Evolutionary conservation across 2,797 vertebrate genomes (phyloP).

Genomic region (Clarias platycephalus): DNA sequence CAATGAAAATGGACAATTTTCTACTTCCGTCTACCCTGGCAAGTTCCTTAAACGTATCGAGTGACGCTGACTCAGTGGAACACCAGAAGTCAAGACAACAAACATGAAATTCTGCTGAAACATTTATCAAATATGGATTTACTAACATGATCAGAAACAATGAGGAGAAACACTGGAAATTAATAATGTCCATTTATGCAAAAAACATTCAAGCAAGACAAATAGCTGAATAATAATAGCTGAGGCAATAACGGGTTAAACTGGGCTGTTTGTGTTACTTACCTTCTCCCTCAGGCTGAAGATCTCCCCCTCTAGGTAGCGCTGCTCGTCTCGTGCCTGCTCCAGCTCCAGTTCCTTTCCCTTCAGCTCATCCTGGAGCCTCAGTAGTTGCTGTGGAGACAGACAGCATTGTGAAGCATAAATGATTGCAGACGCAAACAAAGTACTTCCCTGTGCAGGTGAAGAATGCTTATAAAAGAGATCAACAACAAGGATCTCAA

Average conservation of each 20-base stretch:
- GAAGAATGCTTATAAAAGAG: conserved; percentile 22
- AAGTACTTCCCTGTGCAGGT: conserved; percentile 22
- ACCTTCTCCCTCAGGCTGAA: conserved; percentile 86
- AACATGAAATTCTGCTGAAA: not conserved
- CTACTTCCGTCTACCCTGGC: not conserved
- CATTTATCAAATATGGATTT: not conserved
- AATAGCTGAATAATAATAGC: not conserved
- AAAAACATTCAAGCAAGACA: not conserved
- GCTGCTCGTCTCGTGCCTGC: conserved; percentile 86
- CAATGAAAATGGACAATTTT: not conserved
- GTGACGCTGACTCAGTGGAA: not conserved
- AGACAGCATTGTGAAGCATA: conserved; percentile 42
- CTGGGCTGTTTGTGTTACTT: conserved; percentile 31
- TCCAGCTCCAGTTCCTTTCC: conserved; percentile 88
- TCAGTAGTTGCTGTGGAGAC: conserved; percentile 83
- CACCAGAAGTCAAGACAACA: not conserved
- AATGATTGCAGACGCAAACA: conserved; percentile 23
- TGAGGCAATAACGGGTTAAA: not conserved
- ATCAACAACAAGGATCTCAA: conserved; percentile 31
- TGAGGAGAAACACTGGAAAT: not conserved
- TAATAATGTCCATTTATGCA: not conserved
- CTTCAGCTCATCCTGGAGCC: conserved; percentile 87
- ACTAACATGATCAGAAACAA: not conserved
- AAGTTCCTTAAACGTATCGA: not conserved
- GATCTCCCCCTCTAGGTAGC: conserved; percentile 73